A percentile compares a stretch with the other conserved stretches of the same genome.
Evolutionary conservation across 2,797 vertebrate species (phyloP).

Genomic region (Erpetoichthys calabaricus): DNA sequence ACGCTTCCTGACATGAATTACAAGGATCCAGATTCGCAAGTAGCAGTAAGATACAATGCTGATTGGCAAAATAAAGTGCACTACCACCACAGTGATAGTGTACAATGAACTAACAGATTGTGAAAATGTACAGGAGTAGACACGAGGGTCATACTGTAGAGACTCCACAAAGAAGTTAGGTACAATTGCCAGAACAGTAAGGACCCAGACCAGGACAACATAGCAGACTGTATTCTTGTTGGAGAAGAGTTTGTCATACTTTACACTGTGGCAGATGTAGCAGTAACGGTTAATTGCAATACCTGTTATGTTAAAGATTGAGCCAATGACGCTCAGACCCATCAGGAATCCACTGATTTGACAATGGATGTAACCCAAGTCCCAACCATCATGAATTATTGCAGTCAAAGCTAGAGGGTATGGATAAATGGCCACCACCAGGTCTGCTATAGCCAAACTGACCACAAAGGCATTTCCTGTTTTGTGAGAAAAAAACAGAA

Average conservation of each 20-base stretch:
- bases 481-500: neutral
- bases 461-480: constrained; percentile 69
- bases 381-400: constrained; percentile 64
- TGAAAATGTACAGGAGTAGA: constrained; percentile 70
- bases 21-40: constrained; percentile 64
- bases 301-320: constrained; percentile 70
- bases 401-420: constrained; percentile 62
- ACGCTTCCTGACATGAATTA: constrained; percentile 51
- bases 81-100: constrained; percentile 58
- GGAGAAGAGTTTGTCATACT: constrained; percentile 61
- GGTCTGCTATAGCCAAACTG: constrained; percentile 63
- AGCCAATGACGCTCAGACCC: constrained; percentile 68
- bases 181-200: constrained; percentile 56
- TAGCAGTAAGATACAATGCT: constrained; percentile 65
- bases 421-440: constrained; percentile 62
- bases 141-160: constrained; percentile 57
- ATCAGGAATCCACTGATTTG: constrained; percentile 70
- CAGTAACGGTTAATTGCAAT: constrained; percentile 72
- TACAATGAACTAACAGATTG: constrained; percentile 68
- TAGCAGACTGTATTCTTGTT: constrained; percentile 59
- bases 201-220: constrained; percentile 54
- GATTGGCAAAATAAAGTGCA: constrained; percentile 67
- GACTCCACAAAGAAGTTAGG: constrained; percentile 70
- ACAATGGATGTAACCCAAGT: constrained; percentile 61
- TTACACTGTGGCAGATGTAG: constrained; percentile 70